A percentile compares a stretch with the other conserved stretches of the same genome.
phyloP scores from a whole-genome alignment of 2,888 invertebrate genomes.

The Drosophila birchii region DNA sequence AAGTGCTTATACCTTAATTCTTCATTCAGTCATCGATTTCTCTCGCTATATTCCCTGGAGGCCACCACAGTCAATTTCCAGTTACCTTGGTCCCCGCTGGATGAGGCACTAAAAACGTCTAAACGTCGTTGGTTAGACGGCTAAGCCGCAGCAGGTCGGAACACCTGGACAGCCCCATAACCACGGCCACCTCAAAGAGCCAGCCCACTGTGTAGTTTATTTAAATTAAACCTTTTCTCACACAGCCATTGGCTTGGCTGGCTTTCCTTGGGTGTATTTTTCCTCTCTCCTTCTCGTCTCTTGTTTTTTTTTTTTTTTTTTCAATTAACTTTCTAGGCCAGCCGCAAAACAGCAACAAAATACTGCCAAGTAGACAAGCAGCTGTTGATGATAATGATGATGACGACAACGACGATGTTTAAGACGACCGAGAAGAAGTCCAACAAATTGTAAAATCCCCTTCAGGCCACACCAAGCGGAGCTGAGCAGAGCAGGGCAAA shows the following conservation, averaged over 20 bases:
- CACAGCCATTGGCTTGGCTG: constrained; percentile 16
- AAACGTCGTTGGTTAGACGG: constrained; percentile 50
- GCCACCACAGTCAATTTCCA: constrained; percentile 23
- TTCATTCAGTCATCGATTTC: constrained; percentile 24
- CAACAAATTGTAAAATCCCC: constrained; percentile 81
- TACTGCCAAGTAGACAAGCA: constrained; percentile 62
- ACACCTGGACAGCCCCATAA: constrained; percentile 56
- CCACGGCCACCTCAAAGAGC: constrained; percentile 39
- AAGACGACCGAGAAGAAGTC: constrained; percentile 71
- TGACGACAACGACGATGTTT: constrained; percentile 37
- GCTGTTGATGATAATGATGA: constrained; percentile 71
- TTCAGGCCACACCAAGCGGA: constrained; percentile 54
- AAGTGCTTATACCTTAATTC: not conserved
- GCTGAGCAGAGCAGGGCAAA: constrained; percentile 49
- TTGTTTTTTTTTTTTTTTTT: constrained; percentile 71
- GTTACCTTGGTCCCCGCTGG: constrained; percentile 7
- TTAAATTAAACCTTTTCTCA: constrained; percentile 74
- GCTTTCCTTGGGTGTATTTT: constrained; percentile 33
- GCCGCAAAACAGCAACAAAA: constrained; percentile 59
- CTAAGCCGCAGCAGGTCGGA: constrained; percentile 56
- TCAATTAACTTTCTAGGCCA: constrained; percentile 79
- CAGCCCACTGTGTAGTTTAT: constrained; percentile 65
- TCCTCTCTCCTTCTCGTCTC: constrained; percentile 11
- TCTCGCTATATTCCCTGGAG: constrained; percentile 11
- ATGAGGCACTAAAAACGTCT: constrained; percentile 44